A percentile compares a stretch with the other conserved stretches of the same genome.
Evolutionary conservation across 92 coral and sea anemone species (phyloP).

Genomic region (Galaxea fascicularis): DNA sequence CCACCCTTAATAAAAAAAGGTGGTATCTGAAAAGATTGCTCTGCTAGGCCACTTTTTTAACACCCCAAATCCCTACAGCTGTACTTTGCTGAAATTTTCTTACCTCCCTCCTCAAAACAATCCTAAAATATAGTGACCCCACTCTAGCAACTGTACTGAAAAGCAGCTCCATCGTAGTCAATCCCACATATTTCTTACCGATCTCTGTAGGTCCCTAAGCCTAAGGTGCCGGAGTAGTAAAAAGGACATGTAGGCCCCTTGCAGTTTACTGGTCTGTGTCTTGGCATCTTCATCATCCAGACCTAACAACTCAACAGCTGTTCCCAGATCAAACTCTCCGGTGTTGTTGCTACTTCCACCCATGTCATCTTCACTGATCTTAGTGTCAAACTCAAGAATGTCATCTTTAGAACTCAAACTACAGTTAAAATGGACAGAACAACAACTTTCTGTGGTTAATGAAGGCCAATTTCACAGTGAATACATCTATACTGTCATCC

Average conservation of each 20-base stretch:
- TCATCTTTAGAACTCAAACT: slow-evolving; percentile 78
- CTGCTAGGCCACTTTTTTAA: too few species aligned
- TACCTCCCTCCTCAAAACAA: too few species aligned
- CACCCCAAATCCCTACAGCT: too few species aligned
- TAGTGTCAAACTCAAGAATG: slow-evolving; percentile 90
- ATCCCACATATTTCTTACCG: slow-evolving; percentile 66
- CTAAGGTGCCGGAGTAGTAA: slow-evolving; percentile 91
- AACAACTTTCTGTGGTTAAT: not conserved
- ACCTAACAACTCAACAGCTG: slow-evolving; percentile 95
- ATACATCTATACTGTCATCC: too few species aligned
- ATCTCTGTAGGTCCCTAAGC: slow-evolving; percentile 93
- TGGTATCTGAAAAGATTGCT: too few species aligned
- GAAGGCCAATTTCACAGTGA: too few species aligned
- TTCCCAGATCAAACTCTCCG: slow-evolving; percentile 90
- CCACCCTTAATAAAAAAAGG: too few species aligned
- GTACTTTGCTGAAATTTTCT: too few species aligned
- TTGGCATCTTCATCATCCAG: slow-evolving; percentile 88
- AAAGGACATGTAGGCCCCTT: slow-evolving; percentile 98
- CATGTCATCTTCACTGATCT: slow-evolving; percentile 87
- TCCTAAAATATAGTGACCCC: too few species aligned
- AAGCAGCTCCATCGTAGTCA: too few species aligned
- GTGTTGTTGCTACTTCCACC: slow-evolving; percentile 71
- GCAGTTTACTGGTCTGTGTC: slow-evolving; percentile 77
- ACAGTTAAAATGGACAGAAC: not conserved
- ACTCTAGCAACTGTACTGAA: too few species aligned